Base-by-base conservation (phyloP, 2,113 vertebrate species). In the Colinus virginianus region DNA sequence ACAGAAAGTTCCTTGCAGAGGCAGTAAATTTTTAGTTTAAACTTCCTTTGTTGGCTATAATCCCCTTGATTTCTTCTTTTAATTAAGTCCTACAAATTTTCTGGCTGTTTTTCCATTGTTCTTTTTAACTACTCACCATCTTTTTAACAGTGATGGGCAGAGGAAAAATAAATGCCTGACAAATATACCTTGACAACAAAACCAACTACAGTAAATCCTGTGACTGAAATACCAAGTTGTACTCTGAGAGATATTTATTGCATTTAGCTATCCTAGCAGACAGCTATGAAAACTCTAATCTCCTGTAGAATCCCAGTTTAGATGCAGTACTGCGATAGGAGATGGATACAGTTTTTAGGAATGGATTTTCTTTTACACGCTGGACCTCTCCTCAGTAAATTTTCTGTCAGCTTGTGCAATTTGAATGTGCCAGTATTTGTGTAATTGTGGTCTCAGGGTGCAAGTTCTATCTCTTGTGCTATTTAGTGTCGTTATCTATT, bases 21-120 rank as follows among this genome's bases (percentile, higher is more conserved):
- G 51, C 49, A 79, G 83, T 92, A 96, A 93, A 96, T 96, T 92
- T 90, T 84, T 90, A 67, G 90, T 77, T 71, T 88, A 78, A 77
- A 25, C 56, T 92, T 94, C 78, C 90, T 95, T 88, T 90, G 84
- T 84, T 92, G 76, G 77, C 87, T 68, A 26, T 53, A 78, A 91
- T 78, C 45, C 59, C 36, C 88, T 86, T 90, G 83, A 93, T 95
- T 94, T 93, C 93, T 90, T 68, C 83, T 58, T 87, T 90, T 90
- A 92, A 94, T 94, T 93, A 95, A 93, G 94, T 94, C 48, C 86
- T 75, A 95, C 63, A 59, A 42, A 53, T 83, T 82, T 79, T 82
- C 94, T 93, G 91, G 45, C 69, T 90, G 76, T 40, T 83, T 90
- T 94, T 66, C 55, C 76, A 78, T 94, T 94, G 79, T 93, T 95